A percentile compares a stretch with the other conserved stretches of the same genome.
These are phyloP conservation scores for Crypturellus undulatus DNA, from an alignment of 2,113 vertebrate genomes.

Conservation along the genomic window DNA sequence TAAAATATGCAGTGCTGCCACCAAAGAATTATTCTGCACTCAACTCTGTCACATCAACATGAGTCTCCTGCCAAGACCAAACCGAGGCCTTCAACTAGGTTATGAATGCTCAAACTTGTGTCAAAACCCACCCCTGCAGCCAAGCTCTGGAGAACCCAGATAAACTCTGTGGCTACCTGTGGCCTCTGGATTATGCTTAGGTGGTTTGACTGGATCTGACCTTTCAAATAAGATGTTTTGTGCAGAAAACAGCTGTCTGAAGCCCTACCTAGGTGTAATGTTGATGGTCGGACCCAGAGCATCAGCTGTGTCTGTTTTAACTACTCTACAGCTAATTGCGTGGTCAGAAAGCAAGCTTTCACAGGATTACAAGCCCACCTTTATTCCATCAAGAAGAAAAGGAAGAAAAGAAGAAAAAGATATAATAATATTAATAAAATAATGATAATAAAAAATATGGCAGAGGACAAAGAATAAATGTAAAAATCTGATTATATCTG, in stretches of 20 bases:
- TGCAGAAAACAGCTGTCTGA: background rate
- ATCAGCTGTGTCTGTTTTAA: no score
- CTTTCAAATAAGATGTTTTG: rapidly evolving
- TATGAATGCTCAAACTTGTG: background rate
- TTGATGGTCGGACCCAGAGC: background rate
- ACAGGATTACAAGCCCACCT: background rate
- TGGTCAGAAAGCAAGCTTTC: rapidly evolving
- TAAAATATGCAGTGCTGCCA: background rate
- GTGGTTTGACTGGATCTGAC: background rate
- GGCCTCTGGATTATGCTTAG: background rate
- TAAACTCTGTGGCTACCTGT: background rate
- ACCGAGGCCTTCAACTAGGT: background rate
- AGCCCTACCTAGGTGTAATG: background rate
- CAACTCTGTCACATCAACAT: background rate
- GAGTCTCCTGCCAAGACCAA: background rate
- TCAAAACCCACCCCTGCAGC: background rate
- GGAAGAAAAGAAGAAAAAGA: background rate
- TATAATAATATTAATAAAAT: no score
- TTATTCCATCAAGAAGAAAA: background rate
- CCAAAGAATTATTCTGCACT: background rate
- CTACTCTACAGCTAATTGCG: background rate
- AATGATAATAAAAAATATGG: no score
- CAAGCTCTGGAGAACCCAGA: background rate
- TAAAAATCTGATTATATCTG: background rate
- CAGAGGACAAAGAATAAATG: background rate